Conservation (phyloP, 2,797 vertebrate species). For the Squalus acanthias region DNA sequence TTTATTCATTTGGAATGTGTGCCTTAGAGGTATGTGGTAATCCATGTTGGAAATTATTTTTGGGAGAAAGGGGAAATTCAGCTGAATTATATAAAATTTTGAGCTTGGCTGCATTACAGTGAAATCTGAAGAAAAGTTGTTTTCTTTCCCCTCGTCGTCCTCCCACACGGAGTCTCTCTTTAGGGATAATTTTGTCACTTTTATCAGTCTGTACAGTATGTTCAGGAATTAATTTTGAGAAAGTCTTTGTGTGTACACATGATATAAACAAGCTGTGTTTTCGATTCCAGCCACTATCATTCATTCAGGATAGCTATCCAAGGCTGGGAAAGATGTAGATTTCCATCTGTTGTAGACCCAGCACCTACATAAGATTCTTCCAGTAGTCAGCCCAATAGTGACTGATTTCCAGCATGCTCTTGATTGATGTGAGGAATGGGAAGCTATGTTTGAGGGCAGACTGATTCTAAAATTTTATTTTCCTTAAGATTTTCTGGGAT, state of each 20-base stretch:
- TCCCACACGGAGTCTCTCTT: background rate
- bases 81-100: background rate
- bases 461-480: background rate
- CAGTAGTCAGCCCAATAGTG: background rate
- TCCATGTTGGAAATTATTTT: background rate
- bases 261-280: background rate
- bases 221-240: background rate
- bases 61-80: background rate
- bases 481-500: background rate
- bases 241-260: background rate
- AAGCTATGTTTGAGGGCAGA: background rate
- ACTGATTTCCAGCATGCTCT: background rate
- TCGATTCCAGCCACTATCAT: background rate
- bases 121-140: background rate
- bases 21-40: slow-evolving; percentile 81
- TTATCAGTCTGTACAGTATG: background rate
- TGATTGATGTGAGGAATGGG: background rate
- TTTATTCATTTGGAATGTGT: slow-evolving; percentile 99
- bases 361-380: background rate
- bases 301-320: background rate
- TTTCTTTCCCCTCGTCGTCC: background rate
- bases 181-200: background rate
- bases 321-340: background rate
- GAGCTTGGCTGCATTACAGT: background rate
- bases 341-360: background rate